Evolutionary conservation across 2,797 vertebrate species (phyloP).

Genomic region (Sebastes minor): DNA sequence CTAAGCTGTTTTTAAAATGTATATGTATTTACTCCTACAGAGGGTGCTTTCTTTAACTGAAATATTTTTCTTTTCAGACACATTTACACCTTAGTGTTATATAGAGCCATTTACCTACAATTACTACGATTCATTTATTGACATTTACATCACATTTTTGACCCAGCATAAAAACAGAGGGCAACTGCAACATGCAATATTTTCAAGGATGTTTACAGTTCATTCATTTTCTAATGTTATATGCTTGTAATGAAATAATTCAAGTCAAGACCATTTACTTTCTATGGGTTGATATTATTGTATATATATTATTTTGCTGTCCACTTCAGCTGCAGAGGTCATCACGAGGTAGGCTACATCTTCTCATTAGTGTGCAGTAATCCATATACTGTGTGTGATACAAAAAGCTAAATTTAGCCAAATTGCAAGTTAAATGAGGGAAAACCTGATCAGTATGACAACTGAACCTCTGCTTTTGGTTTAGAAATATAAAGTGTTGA

Average conservation of each 20-base stretch:
- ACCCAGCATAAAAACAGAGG: neutral
- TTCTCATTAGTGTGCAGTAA: neutral
- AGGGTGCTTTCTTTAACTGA: neutral
- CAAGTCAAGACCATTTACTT: neutral
- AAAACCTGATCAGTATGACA: neutral
- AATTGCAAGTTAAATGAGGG: neutral
- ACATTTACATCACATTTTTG: neutral
- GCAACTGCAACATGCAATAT: too few relatives aligned
- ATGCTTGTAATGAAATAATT: neutral
- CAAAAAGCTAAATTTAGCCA: neutral
- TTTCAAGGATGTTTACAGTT: neutral
- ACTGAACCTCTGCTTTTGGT: neutral
- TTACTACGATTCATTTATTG: neutral
- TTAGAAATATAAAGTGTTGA: neutral
- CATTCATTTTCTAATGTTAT: neutral
- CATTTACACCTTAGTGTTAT: neutral
- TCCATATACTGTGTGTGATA: neutral
- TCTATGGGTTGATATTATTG: neutral
- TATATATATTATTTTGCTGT: neutral
- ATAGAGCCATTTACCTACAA: neutral
- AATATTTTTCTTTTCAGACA: neutral
- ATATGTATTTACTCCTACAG: neutral
- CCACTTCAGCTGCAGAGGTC: neutral
- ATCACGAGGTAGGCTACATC: neutral
- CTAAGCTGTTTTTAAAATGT: neutral